A percentile compares a stretch with the other conserved stretches of the same genome.
Conservation (phyloP, 2,888 invertebrate genomes). For the Mythimna albipuncta region DNA sequence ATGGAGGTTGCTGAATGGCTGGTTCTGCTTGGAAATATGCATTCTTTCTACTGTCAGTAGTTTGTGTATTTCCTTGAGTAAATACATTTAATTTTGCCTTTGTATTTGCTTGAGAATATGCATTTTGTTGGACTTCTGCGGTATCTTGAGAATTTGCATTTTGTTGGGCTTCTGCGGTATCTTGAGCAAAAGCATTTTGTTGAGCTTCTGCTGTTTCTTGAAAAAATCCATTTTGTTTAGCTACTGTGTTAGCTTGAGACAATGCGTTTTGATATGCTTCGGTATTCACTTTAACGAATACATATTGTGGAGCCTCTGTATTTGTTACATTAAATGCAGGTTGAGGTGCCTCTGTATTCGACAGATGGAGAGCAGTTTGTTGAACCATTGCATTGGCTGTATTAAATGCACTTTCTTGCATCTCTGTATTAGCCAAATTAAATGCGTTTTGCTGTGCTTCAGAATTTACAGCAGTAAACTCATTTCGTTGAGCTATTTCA, state of each 20-base stretch:
- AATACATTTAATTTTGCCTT: constrained; percentile 4
- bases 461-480: constrained; percentile 6
- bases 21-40: neutral
- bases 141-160: neutral
- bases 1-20: too few species aligned
- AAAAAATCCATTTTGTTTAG: neutral
- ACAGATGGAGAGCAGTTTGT: neutral
- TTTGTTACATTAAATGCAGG: constrained; percentile 1
- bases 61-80: neutral
- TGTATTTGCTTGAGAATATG: neutral
- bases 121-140: constrained; percentile 10
- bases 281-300: constrained; percentile 9
- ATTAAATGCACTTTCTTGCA: neutral
- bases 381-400: neutral
- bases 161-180: neutral
- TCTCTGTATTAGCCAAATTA: neutral
- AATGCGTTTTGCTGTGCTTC: neutral
- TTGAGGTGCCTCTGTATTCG: neutral
- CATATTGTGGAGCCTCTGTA: constrained; percentile 1
- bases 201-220: neutral
- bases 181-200: neutral
- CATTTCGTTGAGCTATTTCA: constrained; percentile 1
- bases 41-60: neutral
- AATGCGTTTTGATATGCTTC: constrained; percentile 14
- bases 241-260: neutral